Base-by-base conservation (phyloP, 2,797 vertebrate genomes). In the Amblyraja radiata region DNA sequence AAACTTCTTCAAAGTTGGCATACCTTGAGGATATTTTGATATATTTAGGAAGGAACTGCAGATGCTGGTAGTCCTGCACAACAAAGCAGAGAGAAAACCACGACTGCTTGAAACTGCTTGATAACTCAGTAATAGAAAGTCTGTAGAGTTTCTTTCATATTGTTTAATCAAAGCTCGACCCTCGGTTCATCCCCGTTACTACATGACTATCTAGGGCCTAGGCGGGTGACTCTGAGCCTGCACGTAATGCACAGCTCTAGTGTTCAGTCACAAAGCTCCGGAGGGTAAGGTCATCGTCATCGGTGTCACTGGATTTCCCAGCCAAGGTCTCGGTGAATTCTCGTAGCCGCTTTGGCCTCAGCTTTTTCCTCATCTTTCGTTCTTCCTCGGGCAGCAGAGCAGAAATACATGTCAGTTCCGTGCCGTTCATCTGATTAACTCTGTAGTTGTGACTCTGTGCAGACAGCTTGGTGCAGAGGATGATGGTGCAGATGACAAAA, bases 351-450 rank as follows among this genome's bases (percentile, higher is more conserved):
- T 73, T 94, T 32, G 84, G 23, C 94, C 94, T 96, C 7, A 95
- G 93, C 0, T 61, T 84, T 36, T 91, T 54, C 46, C 9, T 93
- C 68, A 94, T 94, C 0, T 0, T 81, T 5, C 76, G 93, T 13
- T 94, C 96, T 0, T 94, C 94, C 0, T 98, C 97, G 0, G 97
- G 95, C 93, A 98, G 95, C 94, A 99, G 95, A 16, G 97, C 88
- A 0, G 98, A 98, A 95, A 99, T 98, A 80, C 98, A 98, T 93
- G 97, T 96, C 98, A 98, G 97, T 96, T 99, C 98, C 0, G 97
- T 98, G 78, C 13, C 96, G 36, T 94, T 94, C 73, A 94, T 46
- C 0, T 0, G 95, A 7, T 58, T 96, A 1, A 95, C 9, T 0
- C 94, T 93, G 93, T 96, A 94, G 32, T 61, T 94, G 95, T 96